Evolutionary conservation across 1,140 invertebrate species (phyloP).

Genomic region (Drosophila busckii): DNA sequence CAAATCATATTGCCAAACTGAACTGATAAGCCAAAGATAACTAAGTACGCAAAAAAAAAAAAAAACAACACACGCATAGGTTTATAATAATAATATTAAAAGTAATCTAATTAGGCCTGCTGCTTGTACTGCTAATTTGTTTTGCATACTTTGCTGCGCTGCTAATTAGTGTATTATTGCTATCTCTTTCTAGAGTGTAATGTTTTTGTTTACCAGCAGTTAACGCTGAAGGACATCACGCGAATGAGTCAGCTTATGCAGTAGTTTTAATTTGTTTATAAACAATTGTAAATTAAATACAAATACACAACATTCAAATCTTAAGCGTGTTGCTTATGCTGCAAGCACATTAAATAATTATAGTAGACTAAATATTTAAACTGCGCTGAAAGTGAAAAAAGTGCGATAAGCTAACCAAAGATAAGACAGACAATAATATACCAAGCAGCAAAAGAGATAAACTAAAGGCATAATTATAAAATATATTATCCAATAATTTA

Average conservation of each 20-base stretch:
- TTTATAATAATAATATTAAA: background rate
- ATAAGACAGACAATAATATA: background rate
- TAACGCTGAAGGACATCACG: constrained; percentile 3
- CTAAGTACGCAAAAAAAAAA: constrained; percentile 2
- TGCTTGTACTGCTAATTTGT: background rate
- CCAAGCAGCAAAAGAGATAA: constrained; percentile 1
- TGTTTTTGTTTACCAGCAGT: constrained; percentile 12
- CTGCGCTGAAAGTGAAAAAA: constrained; percentile 16
- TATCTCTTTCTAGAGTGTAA: background rate
- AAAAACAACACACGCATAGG: background rate
- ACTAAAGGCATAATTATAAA: constrained; percentile 1
- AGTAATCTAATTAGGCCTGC: background rate
- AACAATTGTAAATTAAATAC: constrained; percentile 8
- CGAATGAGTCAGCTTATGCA: constrained; percentile 31
- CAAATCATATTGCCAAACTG: constrained; percentile 24
- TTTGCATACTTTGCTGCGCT: constrained; percentile 31
- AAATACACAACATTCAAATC: constrained; percentile 28
- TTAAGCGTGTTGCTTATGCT: constrained; percentile 3
- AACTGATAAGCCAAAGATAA: constrained; percentile 9
- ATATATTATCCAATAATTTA: too few relatives aligned
- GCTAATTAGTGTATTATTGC: background rate
- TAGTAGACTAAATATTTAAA: constrained; percentile 29
- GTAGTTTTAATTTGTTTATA: constrained; percentile 11
- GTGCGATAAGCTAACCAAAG: constrained; percentile 13
- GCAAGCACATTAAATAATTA: background rate